Evolutionary conservation across 2,888 invertebrate species (phyloP).

Genomic region (Bedellia somnulentella): DNA sequence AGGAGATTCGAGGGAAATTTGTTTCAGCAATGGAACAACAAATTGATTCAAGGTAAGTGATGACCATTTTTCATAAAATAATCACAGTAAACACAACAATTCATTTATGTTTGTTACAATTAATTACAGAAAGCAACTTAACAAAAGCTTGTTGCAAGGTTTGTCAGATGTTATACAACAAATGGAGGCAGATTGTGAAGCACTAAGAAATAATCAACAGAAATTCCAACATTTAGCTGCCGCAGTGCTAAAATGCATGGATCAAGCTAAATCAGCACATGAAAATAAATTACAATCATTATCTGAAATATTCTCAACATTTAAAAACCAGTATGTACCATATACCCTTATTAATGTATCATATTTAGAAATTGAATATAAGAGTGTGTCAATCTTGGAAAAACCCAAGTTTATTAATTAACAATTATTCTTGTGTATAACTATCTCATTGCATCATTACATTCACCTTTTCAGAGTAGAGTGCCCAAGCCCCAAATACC

Average conservation of each 20-base stretch:
- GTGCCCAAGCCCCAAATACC: too few species aligned
- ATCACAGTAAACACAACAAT: too few species aligned
- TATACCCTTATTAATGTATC: too few species aligned
- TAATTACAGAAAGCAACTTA: slow-evolving; percentile 28
- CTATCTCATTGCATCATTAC: too few species aligned
- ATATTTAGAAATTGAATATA: too few species aligned
- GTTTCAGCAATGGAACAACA: slow-evolving; percentile 29
- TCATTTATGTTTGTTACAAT: background rate
- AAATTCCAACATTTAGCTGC: slow-evolving; percentile 33
- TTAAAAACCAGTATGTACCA: slow-evolving; percentile 31
- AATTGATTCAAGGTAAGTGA: slow-evolving; percentile 26
- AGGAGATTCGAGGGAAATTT: slow-evolving; percentile 31
- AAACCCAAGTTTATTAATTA: too few species aligned
- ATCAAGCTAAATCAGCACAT: slow-evolving; percentile 30
- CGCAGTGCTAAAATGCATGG: slow-evolving; percentile 32
- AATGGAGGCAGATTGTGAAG: slow-evolving; percentile 30
- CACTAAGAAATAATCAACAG: slow-evolving; percentile 39
- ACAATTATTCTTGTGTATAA: too few species aligned
- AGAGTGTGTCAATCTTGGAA: too few species aligned
- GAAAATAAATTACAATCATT: slow-evolving; percentile 31
- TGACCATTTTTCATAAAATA: background rate
- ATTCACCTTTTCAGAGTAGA: too few species aligned
- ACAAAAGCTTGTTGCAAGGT: slow-evolving; percentile 23
- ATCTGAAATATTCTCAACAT: slow-evolving; percentile 26
- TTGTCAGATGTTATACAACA: slow-evolving; percentile 25